Evolutionary conservation across 2,797 vertebrate genomes (phyloP).

Genomic region (Sebastes oblongus): DNA sequence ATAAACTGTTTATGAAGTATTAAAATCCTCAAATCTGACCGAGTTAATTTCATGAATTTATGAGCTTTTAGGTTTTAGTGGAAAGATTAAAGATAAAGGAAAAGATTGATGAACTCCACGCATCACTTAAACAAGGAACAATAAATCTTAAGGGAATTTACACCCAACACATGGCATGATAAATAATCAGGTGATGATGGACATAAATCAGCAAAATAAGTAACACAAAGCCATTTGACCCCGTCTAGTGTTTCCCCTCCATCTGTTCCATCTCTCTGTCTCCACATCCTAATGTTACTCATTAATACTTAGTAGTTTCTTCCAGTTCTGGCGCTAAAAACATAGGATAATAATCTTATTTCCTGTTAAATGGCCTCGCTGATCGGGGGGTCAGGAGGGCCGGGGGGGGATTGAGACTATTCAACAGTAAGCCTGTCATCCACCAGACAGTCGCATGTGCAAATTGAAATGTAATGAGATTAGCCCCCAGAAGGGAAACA

Average conservation of each 20-base stretch:
- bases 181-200: conserved; percentile 10
- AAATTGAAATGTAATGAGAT: conserved; percentile 81
- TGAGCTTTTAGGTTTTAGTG: neutral
- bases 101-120: neutral
- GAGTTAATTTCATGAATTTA: neutral
- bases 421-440: conserved; percentile 74
- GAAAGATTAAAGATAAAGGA: neutral
- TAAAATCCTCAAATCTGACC: neutral
- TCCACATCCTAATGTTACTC: conserved; percentile 41
- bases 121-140: neutral
- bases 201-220: conserved; percentile 12
- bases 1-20: neutral
- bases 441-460: conserved; percentile 79
- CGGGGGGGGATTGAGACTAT: conserved; percentile 31
- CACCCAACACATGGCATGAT: neutral
- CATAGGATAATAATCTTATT: conserved; percentile 65
- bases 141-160: neutral
- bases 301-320: conserved; percentile 47
- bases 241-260: conserved; percentile 24
- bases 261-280: conserved; percentile 49
- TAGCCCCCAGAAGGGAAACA: conserved; percentile 74
- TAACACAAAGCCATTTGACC: neutral
- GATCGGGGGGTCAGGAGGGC: conserved; percentile 51
- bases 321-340: conserved; percentile 51
- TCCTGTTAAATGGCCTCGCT: conserved; percentile 59